Evolutionary conservation across 2,888 invertebrate genomes (phyloP), one percentile per base, ranked within the genome.

Genomic region (Pheosia gnoma): DNA sequence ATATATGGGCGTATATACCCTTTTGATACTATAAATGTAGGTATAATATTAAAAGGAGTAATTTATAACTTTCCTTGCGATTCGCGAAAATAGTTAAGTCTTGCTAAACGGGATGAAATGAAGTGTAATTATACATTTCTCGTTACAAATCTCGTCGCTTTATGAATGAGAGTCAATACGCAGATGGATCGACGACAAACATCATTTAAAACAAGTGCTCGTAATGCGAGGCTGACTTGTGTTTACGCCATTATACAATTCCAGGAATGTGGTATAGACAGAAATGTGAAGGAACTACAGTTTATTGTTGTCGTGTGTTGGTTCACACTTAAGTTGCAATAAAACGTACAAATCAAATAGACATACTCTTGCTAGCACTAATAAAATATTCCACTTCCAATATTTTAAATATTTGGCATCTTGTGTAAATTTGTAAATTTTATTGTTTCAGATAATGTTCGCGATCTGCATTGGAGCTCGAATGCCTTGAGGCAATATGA

Each of bases 401-500:
- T 49, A 49, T 49, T 49, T 49, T 6, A 51, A 51, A 10, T 53
- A 36, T 25, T 55, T 58, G 37, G 55, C 11, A 4, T 9, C 41
- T 53, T 45, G 53, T 67, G 58, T 66, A 71, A 70, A 74, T 65
- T 59, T 41, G 54, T 43, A 11, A 67, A 73, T 80, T 79, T 92
- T 25, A 25, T 25, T 92, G 90, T 92, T 92, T 47, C 91, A 92
- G 92, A 89, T 92, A 90, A 91, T 91, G 90, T 64, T 81, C 67
- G 79, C 77, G 72, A 78, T 79, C 71, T 83, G 74, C 75, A 72
- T 65, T 69, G 75, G 76, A 73, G 65, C 70, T 72, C 81, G 72
- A 75, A 81, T 86, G 90, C 86, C 88, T 86, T 91, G 81, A 91
- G 83, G 86, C 89, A 90, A 84, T 74, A 93, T 93, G 93, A 87